These are phyloP conservation scores for Lottia scabra DNA, from an alignment of 2,888 invertebrate genomes.

Conservation along the genomic window DNA sequence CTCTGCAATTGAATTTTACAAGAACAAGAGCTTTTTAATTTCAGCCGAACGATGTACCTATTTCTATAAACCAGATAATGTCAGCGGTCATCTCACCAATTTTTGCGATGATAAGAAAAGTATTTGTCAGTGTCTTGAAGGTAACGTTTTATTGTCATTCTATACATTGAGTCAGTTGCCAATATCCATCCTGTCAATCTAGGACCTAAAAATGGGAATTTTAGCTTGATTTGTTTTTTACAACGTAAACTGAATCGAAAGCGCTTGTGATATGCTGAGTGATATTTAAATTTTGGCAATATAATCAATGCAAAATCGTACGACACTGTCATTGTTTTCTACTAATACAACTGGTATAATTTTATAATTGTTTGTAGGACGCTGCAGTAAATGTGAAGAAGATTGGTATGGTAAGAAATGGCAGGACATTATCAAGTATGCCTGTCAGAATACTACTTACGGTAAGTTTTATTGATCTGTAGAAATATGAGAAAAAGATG, in stretches of 20 bases:
- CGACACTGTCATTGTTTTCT: no score
- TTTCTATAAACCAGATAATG: slow-evolving; percentile 35
- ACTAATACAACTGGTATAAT: no score
- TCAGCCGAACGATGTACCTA: slow-evolving; percentile 32
- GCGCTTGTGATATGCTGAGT: no score
- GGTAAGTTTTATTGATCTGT: slow-evolving; percentile 13
- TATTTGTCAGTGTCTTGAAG: slow-evolving; percentile 39
- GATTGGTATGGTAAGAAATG: slow-evolving; percentile 32
- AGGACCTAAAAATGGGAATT: no score
- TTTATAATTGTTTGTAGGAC: slow-evolving; percentile 20
- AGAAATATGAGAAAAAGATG: no score
- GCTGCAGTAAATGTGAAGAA: slow-evolving; percentile 36
- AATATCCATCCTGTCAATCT: no score
- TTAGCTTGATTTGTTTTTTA: no score
- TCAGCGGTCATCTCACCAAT: slow-evolving; percentile 36
- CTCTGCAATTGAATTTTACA: no score
- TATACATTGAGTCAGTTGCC: no score
- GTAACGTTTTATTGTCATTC: slow-evolving; percentile 15
- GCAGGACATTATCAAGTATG: slow-evolving; percentile 29
- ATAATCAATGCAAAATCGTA: no score
- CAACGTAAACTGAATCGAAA: no score
- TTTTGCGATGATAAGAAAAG: slow-evolving; percentile 37
- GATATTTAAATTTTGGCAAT: no score
- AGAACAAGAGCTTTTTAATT: not conserved
- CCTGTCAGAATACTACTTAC: slow-evolving; percentile 31